phyloP scores from a whole-genome alignment of 2,888 invertebrate species.

The Congeria kusceri region DNA sequence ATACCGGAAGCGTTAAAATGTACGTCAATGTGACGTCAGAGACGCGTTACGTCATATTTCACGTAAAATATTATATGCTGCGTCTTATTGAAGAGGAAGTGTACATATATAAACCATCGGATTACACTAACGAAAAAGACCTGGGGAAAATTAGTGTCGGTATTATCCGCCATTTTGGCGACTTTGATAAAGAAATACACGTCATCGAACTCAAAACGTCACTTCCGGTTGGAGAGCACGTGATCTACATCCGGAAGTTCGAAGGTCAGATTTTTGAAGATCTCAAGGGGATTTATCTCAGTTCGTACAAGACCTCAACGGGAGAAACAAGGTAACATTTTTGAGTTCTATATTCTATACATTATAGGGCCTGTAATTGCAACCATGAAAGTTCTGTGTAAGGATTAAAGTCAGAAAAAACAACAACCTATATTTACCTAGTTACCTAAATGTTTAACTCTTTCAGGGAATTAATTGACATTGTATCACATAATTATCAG shows the following conservation, averaged over 20 bases:
- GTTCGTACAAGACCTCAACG: slow-evolving; percentile 66
- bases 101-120: slow-evolving; percentile 29
- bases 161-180: slow-evolving; percentile 65
- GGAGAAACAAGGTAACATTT: slow-evolving; percentile 64
- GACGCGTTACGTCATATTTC: slow-evolving; percentile 74
- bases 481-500: no score
- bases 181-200: slow-evolving; percentile 69
- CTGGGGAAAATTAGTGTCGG: slow-evolving; percentile 2
- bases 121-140: slow-evolving; percentile 8
- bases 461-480: no score
- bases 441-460: no score
- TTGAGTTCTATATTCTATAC: no score
- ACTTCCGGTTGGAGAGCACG: slow-evolving; percentile 42
- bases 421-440: no score
- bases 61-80: slow-evolving; percentile 61
- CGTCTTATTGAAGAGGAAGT: slow-evolving; percentile 50
- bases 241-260: slow-evolving; percentile 66
- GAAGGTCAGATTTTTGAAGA: slow-evolving; percentile 67
- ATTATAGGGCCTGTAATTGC: no score
- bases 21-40: slow-evolving; percentile 54
- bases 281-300: slow-evolving; percentile 74
- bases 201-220: slow-evolving; percentile 67
- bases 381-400: no score
- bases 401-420: no score
- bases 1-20: slow-evolving; percentile 73